phyloP scores from a whole-genome alignment of 1,140 invertebrate species.

The Brachionus paranguensis region DNA sequence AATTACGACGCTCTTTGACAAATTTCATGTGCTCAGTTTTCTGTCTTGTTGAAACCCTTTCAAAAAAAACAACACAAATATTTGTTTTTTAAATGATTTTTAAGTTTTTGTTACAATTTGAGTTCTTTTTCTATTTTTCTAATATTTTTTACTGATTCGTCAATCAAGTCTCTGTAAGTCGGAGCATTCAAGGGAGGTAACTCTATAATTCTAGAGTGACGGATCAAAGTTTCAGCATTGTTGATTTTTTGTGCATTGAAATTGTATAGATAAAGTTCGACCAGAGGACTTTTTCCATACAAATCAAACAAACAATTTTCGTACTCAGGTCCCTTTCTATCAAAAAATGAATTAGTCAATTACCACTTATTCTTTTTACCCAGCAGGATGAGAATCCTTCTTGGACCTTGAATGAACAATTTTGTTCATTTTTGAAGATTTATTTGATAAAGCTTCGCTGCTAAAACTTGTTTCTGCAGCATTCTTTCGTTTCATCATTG shows the following conservation, averaged over 20 bases:
- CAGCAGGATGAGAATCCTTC: neutral
- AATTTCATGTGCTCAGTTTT: neutral
- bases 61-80: neutral
- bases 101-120: neutral
- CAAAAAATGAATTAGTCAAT: neutral
- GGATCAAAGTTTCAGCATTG: neutral
- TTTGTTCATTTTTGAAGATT: neutral
- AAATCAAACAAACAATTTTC: conserved; percentile 25
- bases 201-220: neutral
- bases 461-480: neutral
- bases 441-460: neutral
- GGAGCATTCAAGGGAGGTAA: neutral
- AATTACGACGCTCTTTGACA: neutral
- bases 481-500: neutral
- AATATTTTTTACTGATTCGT: conserved; percentile 9
- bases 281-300: conserved; percentile 4
- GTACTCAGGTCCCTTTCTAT: neutral
- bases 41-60: conserved; percentile 11
- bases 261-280: conserved; percentile 1
- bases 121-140: conserved; percentile 22
- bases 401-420: neutral
- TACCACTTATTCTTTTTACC: neutral
- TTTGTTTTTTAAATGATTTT: neutral
- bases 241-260: neutral
- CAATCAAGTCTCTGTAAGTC: neutral